phyloP scores from a whole-genome alignment of 1,140 invertebrate species.

The Lepidotrigona ventralis region DNA sequence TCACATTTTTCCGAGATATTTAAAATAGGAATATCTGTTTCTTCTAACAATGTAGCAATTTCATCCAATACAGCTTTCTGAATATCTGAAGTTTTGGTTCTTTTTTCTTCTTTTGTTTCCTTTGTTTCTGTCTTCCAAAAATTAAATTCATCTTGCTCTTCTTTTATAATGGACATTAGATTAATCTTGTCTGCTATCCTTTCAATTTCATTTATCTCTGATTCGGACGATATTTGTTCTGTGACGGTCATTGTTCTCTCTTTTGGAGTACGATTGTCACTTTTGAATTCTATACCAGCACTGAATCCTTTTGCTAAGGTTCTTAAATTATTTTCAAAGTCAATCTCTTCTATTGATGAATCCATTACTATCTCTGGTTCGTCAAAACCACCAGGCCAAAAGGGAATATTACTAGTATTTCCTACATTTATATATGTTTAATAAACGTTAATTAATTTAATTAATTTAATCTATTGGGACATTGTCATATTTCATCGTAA shows the following conservation, averaged over 20 bases:
- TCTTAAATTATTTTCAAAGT: constrained; percentile 82
- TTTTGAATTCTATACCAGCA: constrained; percentile 81
- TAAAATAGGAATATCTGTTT: constrained; percentile 78
- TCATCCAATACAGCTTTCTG: constrained; percentile 64
- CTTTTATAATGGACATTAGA: constrained; percentile 71
- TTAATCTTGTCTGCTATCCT: constrained; percentile 65
- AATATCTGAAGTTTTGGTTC: neutral
- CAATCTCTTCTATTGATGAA: constrained; percentile 68
- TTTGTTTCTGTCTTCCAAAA: constrained; percentile 46
- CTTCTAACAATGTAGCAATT: constrained; percentile 71
- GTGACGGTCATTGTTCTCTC: neutral
- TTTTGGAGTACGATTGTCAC: constrained; percentile 78
- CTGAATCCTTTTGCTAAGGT: constrained; percentile 84
- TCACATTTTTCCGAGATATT: constrained; percentile 78
- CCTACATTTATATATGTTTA: constrained; percentile 74
- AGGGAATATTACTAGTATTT: constrained; percentile 87
- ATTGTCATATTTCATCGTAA: neutral
- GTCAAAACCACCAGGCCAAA: constrained; percentile 90
- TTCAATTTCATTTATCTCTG: constrained; percentile 23
- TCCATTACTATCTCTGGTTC: constrained; percentile 79
- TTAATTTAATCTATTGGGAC: neutral
- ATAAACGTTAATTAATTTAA: too few species aligned
- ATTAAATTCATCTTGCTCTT: constrained; percentile 64
- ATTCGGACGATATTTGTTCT: neutral
- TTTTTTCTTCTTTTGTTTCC: constrained; percentile 38